Conservation (phyloP, 2,888 invertebrate species). For the Trachelus stipa region DNA sequence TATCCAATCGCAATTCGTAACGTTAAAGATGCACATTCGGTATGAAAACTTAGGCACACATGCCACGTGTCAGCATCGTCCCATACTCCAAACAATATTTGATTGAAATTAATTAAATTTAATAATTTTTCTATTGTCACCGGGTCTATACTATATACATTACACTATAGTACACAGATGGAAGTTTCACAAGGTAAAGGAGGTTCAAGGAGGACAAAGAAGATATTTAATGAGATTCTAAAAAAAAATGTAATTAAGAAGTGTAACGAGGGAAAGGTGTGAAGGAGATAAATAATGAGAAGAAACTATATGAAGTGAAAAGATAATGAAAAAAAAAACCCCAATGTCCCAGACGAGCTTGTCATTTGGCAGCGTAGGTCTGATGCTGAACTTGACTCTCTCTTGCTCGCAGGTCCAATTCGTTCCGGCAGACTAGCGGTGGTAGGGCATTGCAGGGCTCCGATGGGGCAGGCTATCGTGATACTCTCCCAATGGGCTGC, state of each 20-base stretch:
- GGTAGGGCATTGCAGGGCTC: conserved; percentile 72
- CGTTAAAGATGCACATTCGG: too few species aligned
- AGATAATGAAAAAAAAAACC: conserved; percentile 24
- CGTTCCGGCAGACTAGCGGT: conserved; percentile 84
- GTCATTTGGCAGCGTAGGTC: conserved; percentile 63
- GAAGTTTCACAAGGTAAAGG: too few species aligned
- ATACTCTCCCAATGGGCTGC: conserved; percentile 76
- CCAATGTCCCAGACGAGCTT: conserved; percentile 50
- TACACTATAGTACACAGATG: too few species aligned
- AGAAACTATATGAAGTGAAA: conserved; percentile 16
- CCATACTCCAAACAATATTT: neutral
- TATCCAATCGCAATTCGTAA: too few species aligned
- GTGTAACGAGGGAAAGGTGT: too few species aligned
- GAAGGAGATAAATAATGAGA: conserved; percentile 16
- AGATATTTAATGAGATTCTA: too few species aligned
- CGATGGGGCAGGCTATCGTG: conserved; percentile 76
- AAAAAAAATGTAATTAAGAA: neutral
- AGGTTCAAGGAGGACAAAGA: too few species aligned
- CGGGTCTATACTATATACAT: too few species aligned
- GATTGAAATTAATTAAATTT: neutral
- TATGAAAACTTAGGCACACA: too few species aligned
- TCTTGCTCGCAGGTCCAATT: conserved; percentile 86
- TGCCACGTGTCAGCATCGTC: too few species aligned
- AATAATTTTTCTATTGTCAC: conserved; percentile 6
- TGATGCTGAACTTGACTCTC: conserved; percentile 68